Evolutionary conservation across 2,113 vertebrate genomes (phyloP).

Genomic region (Chunga burmeisteri): DNA sequence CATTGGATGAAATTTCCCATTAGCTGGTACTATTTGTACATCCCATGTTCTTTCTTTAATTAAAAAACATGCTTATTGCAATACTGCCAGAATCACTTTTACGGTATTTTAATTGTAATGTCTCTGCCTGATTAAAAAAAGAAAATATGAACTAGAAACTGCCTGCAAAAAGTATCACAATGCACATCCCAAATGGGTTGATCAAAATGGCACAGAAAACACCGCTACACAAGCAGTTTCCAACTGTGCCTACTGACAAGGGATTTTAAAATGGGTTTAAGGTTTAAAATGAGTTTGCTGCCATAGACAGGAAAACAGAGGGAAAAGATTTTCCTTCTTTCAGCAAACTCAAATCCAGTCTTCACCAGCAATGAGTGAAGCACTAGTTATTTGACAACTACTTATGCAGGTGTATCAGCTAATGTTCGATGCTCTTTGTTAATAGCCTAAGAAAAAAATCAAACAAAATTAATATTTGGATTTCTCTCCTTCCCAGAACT

Average conservation of each 20-base stretch:
- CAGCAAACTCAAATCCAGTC: background rate
- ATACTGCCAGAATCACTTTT: constrained; percentile 78
- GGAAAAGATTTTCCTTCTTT: background rate
- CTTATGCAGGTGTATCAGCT: background rate
- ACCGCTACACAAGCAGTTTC: background rate
- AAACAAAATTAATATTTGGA: background rate
- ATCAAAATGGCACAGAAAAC: constrained; percentile 39
- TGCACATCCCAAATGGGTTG: background rate
- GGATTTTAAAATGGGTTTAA: background rate
- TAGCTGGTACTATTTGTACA: constrained; percentile 70
- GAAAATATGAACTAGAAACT: constrained; percentile 79
- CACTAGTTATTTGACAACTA: background rate
- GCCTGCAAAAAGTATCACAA: constrained; percentile 21
- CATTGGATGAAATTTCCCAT: constrained; percentile 73
- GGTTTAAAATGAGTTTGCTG: background rate
- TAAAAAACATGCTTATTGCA: constrained; percentile 82
- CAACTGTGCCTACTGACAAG: background rate
- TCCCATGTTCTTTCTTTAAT: constrained; percentile 78
- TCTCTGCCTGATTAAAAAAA: constrained; percentile 82
- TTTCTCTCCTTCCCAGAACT: background rate
- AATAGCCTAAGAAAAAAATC: background rate
- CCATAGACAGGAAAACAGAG: background rate
- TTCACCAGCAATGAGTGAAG: background rate
- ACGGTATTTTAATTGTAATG: constrained; percentile 82
- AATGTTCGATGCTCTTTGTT: background rate